Percentiles rank a stretch among this genome's conserved stretches.
phyloP scores from a whole-genome alignment of 2,797 vertebrate species.

The Microchirus variegatus region DNA sequence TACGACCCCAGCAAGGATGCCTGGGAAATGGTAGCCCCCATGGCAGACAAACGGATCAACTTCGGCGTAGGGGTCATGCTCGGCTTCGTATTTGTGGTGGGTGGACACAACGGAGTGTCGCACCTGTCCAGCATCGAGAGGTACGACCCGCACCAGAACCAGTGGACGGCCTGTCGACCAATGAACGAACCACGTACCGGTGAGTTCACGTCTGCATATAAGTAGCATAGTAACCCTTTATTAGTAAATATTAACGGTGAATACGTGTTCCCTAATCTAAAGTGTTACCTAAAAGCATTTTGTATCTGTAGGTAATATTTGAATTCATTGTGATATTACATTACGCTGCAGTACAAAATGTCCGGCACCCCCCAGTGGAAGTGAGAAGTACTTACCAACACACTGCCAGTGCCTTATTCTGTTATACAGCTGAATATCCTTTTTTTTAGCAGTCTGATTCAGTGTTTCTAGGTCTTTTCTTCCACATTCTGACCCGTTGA shows the following conservation, averaged over 20 bases:
- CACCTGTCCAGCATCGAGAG: conserved; percentile 97
- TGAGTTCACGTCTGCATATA: conserved; percentile 77
- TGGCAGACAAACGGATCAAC: conserved; percentile 98
- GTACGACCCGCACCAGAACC: conserved; percentile 97
- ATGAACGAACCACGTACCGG: conserved; percentile 98
- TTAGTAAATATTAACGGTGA: too few relatives aligned
- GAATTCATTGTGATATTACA: too few relatives aligned
- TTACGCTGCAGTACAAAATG: too few relatives aligned
- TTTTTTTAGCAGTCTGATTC: too few relatives aligned
- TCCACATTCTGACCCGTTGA: too few relatives aligned
- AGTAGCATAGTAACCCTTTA: too few relatives aligned
- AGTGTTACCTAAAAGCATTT: background rate
- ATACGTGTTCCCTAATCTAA: too few relatives aligned
- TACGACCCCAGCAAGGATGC: conserved; percentile 96
- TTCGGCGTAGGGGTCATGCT: conserved; percentile 97
- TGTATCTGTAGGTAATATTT: background rate
- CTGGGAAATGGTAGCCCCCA: conserved; percentile 96
- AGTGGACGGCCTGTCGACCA: conserved; percentile 97
- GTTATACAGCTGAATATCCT: too few relatives aligned
- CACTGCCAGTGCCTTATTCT: too few relatives aligned
- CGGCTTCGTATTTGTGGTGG: conserved; percentile 98
- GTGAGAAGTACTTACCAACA: too few relatives aligned
- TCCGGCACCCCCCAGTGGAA: too few relatives aligned
- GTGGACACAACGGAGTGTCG: conserved; percentile 96
- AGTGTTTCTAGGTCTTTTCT: too few relatives aligned